Base-by-base conservation (phyloP, 64 coral and sea anemone species). In the Actinia tenebrosa region DNA sequence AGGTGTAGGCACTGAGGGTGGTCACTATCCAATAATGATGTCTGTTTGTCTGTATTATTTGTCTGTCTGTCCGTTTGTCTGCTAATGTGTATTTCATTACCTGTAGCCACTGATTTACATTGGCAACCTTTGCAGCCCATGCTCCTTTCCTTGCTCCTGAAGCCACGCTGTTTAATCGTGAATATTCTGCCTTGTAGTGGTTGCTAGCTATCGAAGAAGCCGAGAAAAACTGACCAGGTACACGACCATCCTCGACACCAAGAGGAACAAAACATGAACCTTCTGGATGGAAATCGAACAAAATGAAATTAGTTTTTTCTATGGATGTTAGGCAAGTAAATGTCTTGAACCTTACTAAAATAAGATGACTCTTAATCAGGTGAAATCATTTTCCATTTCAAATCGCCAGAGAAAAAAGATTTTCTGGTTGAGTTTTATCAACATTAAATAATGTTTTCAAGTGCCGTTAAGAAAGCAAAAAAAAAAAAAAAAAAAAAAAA, bases 221-320 rank as follows among this genome's bases (percentile, higher is more conserved):
- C 10, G 64, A 83, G 81, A 89, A 83, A 13, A 68, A 66, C 62
- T 80, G 83, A 75, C 84, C 88, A 26, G 88, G 80, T 13, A 89
- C 71, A n/a, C 69, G 64, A 20, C 80, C 26, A 82, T 84, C 69
- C 53, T 89, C 88, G 9, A 89, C 42, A 46, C 88, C 88, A 19
- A 89, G 80, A 27, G 79, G 79, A 54, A 45, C 80, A n/a, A 88
- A 80, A 20, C 87, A 88, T 2, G 56, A 23, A 19, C 79, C 79
- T 22, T 81, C 79, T 81, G 50, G 18, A 81, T 37, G 77, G 15
- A 81, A 23, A 3, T 53, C 0, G 15, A 53, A 81, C 3, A 66
- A 66, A 16, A 61, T 16, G 18, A 5, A 22, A n/a, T 66, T 66
- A n/a, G 63, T 1, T 66, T 66, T 58, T 13, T 58, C 10, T 58